Percentiles rank a stretch among this genome's conserved stretches.
These are phyloP conservation scores for Bucco capensis DNA, from an alignment of 2,113 vertebrate species.

Conservation along the genomic window DNA sequence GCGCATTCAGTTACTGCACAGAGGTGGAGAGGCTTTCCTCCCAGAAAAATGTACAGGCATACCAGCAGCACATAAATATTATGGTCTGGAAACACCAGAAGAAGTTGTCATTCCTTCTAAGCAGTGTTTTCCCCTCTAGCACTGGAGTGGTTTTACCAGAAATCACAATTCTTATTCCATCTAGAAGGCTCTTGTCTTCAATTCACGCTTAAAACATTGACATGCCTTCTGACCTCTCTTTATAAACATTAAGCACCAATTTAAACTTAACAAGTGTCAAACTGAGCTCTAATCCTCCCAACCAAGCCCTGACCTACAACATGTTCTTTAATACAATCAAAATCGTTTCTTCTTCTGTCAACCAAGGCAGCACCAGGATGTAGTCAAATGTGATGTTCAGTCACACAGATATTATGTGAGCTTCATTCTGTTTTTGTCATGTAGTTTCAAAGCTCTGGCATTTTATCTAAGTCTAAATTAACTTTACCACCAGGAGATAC, in stretches of 20 bases:
- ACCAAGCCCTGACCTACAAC: neutral
- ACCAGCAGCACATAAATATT: neutral
- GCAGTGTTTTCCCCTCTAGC: neutral
- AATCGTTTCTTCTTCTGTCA: neutral
- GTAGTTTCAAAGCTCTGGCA: neutral
- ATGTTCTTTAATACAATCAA: neutral
- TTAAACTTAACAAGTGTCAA: neutral
- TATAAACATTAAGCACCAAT: neutral
- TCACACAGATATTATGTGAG: neutral
- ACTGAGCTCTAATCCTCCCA: neutral
- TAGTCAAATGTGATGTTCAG: neutral
- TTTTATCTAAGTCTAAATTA: neutral
- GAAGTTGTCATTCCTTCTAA: neutral
- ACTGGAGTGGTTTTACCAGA: neutral
- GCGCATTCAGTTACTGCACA: neutral
- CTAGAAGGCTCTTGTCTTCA: neutral
- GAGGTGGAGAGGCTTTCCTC: constrained; percentile 25
- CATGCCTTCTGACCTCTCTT: neutral
- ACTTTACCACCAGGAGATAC: neutral
- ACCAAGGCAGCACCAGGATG: neutral
- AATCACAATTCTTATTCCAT: neutral
- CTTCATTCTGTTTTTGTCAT: neutral
- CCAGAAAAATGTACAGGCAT: constrained; percentile 15
- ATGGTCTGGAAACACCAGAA: neutral
- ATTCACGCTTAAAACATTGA: neutral